Base-by-base conservation (phyloP, 2,113 vertebrate genomes). In the Callipepla squamata region DNA sequence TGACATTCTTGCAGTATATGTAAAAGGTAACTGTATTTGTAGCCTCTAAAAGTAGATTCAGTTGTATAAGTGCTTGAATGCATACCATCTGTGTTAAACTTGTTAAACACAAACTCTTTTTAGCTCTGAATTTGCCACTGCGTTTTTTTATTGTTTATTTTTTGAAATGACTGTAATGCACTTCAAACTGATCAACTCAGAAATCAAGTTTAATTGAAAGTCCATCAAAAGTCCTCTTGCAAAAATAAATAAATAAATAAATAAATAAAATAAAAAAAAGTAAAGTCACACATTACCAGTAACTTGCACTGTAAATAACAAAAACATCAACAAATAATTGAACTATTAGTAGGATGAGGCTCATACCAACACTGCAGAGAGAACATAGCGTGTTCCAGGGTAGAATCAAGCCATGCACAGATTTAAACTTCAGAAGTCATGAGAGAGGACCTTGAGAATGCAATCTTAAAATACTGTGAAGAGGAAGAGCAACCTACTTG, bases 31-130 rank as follows among this genome's bases (percentile, higher is more conserved):
- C 47, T 94, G 77, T 74, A 94, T 93, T 94, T 96, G 81, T 91
- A 92, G 87, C 40, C 30, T 70, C 76, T 84, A 75, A 92, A 94
- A 92, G 82, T 67, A 59, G 68, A 87, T 94, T 91, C 61, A 89
- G 91, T 82, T 83, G 50, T 91, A 91, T 72, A 85, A 90, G 65
- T 88, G 68, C 92, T 94, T 94, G 85, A 92, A 91, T 92, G 74
- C 65, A 85, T 95, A 77, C 85, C 81, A 96, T 94, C 91, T 94
- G 90, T 86, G 69, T 92, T 75, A 85, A 91, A 85, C 89, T 90
- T 88, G 69, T 92, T 75, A 85, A 91, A 85, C 89, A 91, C 77
- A 91, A 80, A 65, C 72, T 96, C 47, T 47, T 93, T 70, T 86
- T 70, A 89, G 91, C 65, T 47, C 51, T 75, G 80, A 83, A 68